Evolutionary conservation across 2,113 vertebrate species (phyloP).

Genomic region (Cololabis saira): DNA sequence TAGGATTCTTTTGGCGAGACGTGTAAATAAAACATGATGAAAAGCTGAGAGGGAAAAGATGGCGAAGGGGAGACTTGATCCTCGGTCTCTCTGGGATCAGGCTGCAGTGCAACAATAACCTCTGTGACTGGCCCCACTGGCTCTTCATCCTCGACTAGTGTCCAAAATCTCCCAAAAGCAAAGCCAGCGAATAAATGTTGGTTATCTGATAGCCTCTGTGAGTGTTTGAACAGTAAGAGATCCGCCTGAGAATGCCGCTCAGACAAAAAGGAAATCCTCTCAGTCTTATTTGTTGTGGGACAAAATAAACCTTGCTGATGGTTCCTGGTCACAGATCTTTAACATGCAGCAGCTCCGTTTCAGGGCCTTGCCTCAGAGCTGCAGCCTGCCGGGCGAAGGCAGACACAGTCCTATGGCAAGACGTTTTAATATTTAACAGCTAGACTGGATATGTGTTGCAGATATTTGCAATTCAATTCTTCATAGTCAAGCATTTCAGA

Average conservation of each 20-base stretch:
- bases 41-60: slow-evolving; percentile 49
- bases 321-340: not conserved
- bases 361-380: not conserved
- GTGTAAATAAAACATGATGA: slow-evolving; percentile 80
- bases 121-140: not conserved
- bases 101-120: not conserved
- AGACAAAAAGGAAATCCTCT: slow-evolving; percentile 33
- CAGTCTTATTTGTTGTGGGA: slow-evolving; percentile 45
- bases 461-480: too few relatives aligned
- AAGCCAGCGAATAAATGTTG: not conserved
- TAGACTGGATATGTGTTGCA: too few relatives aligned
- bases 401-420: too few relatives aligned
- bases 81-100: slow-evolving; percentile 9
- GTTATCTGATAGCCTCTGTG: slow-evolving; percentile 41
- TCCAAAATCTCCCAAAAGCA: slow-evolving; percentile 7
- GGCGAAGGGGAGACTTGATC: not conserved
- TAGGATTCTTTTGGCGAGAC: slow-evolving; percentile 76
- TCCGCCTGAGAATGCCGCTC: slow-evolving; percentile 48
- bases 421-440: too few relatives aligned
- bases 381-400: not conserved
- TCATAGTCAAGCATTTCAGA: too few relatives aligned
- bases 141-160: slow-evolving; percentile 1
- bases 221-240: slow-evolving; percentile 61
- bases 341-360: not conserved
- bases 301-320: slow-evolving; percentile 49